phyloP scores from a whole-genome alignment of 2,113 vertebrate genomes.

The Scolopax mira region DNA sequence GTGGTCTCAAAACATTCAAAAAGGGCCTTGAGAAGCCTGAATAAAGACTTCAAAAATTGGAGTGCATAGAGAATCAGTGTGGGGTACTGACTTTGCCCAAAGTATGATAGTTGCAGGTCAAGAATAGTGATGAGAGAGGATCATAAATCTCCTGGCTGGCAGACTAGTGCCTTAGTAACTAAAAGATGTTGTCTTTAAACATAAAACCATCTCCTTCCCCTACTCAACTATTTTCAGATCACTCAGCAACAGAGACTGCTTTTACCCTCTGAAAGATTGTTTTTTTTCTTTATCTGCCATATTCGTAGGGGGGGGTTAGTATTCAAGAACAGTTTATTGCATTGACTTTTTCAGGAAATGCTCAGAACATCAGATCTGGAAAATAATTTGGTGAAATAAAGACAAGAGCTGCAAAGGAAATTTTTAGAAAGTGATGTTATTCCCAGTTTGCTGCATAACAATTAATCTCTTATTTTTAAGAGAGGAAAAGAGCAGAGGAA shows the following conservation, averaged over 20 bases:
- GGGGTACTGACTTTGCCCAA: background rate
- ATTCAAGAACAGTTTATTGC: background rate
- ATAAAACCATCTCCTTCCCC: background rate
- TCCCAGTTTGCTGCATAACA: conserved; percentile 43
- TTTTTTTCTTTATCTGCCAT: background rate
- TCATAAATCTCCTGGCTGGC: background rate
- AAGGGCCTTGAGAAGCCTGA: background rate
- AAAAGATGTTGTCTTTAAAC: background rate
- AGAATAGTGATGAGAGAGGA: background rate
- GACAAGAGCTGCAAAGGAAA: conserved; percentile 21
- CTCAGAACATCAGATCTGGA: conserved; percentile 1
- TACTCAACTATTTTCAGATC: background rate
- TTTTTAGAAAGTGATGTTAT: conserved; percentile 62
- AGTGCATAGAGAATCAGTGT: background rate
- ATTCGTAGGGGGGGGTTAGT: background rate
- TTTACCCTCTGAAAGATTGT: background rate
- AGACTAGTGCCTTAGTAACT: background rate
- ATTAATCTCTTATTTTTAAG: conserved; percentile 25
- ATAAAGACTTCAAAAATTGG: background rate
- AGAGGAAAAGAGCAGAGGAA: conserved; percentile 9
- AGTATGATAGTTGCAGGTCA: background rate
- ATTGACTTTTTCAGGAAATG: background rate
- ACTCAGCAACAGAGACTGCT: background rate
- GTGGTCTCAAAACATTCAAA: background rate
- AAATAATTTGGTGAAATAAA: conserved; percentile 46